These are phyloP conservation scores for Stenopsyche tienmushanensis DNA, from an alignment of 1,140 invertebrate species.

Conservation along the genomic window DNA sequence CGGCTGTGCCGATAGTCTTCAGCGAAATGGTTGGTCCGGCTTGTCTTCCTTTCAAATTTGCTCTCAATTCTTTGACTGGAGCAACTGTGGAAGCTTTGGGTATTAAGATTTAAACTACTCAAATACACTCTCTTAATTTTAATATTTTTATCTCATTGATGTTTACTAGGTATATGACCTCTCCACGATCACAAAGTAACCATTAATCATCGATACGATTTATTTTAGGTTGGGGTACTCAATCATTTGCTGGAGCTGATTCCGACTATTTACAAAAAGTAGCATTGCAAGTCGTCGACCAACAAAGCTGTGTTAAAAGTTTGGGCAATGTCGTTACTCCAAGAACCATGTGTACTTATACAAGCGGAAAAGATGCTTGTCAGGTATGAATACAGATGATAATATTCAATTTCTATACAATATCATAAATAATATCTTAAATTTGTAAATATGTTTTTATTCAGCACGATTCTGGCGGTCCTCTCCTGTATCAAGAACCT, in stretches of 20 bases:
- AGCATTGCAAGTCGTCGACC: conserved; percentile 58
- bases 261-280: conserved; percentile 62
- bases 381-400: conserved; percentile 57
- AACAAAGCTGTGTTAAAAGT: conserved; percentile 51
- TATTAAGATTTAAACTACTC: conserved; percentile 36
- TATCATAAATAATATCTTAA: neutral
- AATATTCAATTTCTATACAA: conserved; percentile 17
- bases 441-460: conserved; percentile 6
- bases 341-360: conserved; percentile 68
- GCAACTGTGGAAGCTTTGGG: conserved; percentile 56
- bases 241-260: conserved; percentile 55
- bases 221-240: conserved; percentile 65
- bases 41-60: conserved; percentile 65
- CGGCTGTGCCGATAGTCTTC: conserved; percentile 54
- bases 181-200: no score
- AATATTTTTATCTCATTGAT: no score
- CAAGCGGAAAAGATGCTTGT: conserved; percentile 64
- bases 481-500: conserved; percentile 60
- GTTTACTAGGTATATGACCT: no score
- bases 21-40: conserved; percentile 59
- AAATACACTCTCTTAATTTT: no score
- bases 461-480: conserved; percentile 70
- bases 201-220: no score
- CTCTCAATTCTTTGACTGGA: conserved; percentile 50
- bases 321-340: conserved; percentile 46